Evolutionary conservation across 1,140 invertebrate species (phyloP), one percentile per base, ranked within the genome.

Genomic region (Antheraea mylitta): DNA sequence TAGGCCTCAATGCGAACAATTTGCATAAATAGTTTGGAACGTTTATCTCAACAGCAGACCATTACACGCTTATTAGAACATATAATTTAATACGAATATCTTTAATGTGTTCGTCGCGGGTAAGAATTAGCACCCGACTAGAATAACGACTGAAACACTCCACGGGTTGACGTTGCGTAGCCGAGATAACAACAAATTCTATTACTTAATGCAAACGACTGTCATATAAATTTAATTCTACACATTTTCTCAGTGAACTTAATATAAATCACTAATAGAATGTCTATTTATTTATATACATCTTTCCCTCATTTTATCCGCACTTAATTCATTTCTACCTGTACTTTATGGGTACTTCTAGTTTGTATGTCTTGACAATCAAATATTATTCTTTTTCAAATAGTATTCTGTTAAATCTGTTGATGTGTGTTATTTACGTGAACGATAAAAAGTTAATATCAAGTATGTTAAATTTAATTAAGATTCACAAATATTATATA

Each of bases 31-130:
- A 53, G 13, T 53, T 42, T 53, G 1, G 16, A 53, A 53, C 16
- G 45, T 53, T 53, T 53, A 53, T 53, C 45, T 53, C 45, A 53
- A 22, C 60, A 16, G 13, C 19, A 61, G n/a, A 61, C 60, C 10
- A 61, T 61, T 30, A 61, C 10, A 22, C 45, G n/a, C 62, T 11
- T 65, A 65, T 45, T 65, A 65, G 60, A 36, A 19, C 58, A 64
- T 67, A 71, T 67, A 30, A 71, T 71, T 71, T 71, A 66, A 67
- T 71, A 71, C 65, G 63, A 67, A 65, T 71, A 65, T 71, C 64
- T 42, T 67, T 71, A 71, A 71, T 67, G 69, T 66, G 64, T 71
- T 71, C 67, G 64, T 67, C 45, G 60, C 63, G 69, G 58, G 64
- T 19, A 19, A 42, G 65, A 69, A 59, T 67, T 64, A 64, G 58